Evolutionary conservation across 2,797 vertebrate species (phyloP), one percentile per base, ranked within the genome.

Genomic region (Pempheris klunzingeri): DNA sequence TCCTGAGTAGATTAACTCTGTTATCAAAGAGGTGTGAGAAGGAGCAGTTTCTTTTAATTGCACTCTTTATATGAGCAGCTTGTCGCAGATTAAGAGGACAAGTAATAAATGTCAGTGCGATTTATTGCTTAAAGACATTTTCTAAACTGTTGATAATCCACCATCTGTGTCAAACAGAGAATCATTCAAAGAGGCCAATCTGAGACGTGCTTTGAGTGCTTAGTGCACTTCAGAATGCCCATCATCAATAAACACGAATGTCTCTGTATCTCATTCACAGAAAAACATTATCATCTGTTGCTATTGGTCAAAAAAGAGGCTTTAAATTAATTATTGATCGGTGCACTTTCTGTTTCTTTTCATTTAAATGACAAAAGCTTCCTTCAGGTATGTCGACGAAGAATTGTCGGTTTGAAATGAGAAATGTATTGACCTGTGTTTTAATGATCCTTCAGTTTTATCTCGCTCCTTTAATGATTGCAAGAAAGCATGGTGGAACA

Each of bases 141-240:
- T 92, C 79, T 92, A 91, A 92, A 92, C 90, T 89, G 79, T 92
- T 93, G 91, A 93, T 94, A 93, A 94, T 95, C 92, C 86, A 54
- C 91, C 90, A 90, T 93, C 90, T 92, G 92, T 90, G 90, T 94
- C 89, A 91, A 92, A 89, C 90, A 74, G 86, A 85, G 80, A 84
- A 87, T 87, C 72, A 50, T 81, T 89, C 24, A 63, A 89, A 88
- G 85, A 83, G 85, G 88, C 82, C 83, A 70, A 81, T 90, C 71
- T 58, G 78, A 77, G 72, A 74, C 81, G 74, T 78, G 87, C 77
- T 80, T 36, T 17, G 88, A 82, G 82, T 83, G 67, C 87, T 87
- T 74, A 76, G 85, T 71, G 74, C 76, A 76, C 77, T 85, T 85
- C 63, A 78, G 55, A 75, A 84, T 73, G 87, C 79, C 86, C 57